Conservation (phyloP, 2,797 vertebrate genomes). For the Pyrocephalus nanus region DNA sequence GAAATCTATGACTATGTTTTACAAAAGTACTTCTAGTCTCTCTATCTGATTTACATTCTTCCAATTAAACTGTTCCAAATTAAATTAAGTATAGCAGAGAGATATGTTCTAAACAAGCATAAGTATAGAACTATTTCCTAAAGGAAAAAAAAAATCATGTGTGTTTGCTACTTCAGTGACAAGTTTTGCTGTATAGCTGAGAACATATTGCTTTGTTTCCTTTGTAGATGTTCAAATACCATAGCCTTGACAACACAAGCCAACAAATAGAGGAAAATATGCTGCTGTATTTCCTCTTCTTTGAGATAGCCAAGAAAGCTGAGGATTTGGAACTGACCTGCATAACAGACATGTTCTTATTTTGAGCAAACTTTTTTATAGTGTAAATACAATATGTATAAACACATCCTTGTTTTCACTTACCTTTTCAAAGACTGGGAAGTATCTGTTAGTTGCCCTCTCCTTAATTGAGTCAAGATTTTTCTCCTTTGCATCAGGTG, state of each 20-base stretch:
- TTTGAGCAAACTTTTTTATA: neutral
- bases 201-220: neutral
- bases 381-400: neutral
- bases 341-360: neutral
- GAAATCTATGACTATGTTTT: neutral
- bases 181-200: neutral
- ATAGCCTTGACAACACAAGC: neutral
- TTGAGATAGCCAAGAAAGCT: neutral
- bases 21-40: neutral
- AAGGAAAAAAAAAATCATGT: neutral
- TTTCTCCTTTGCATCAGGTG: conserved; percentile 64
- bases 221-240: neutral
- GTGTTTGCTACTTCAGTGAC: neutral
- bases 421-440: conserved; percentile 90
- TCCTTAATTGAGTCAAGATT: conserved; percentile 75
- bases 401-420: neutral
- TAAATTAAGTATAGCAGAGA: neutral
- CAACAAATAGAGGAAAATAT: neutral
- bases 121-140: neutral
- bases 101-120: neutral
- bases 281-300: neutral
- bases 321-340: neutral
- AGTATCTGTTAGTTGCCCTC: conserved; percentile 80
- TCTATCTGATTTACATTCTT: neutral
- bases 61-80: neutral